Evolutionary conservation across 2,113 vertebrate species (phyloP).

Genomic region (Osmerus eperlanus): DNA sequence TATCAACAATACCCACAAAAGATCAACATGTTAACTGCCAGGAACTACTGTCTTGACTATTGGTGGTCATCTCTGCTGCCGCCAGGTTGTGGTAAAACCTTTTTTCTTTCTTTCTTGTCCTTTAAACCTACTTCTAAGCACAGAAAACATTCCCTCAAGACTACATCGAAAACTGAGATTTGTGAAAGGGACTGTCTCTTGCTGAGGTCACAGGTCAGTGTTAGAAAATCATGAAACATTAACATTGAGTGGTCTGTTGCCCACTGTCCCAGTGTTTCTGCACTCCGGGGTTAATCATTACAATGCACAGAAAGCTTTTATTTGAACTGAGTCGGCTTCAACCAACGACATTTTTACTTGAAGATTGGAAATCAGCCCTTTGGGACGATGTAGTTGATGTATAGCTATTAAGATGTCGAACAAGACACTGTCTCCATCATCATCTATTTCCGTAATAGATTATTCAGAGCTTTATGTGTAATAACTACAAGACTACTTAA

Average conservation of each 20-base stretch:
- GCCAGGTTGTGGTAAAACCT: not conserved
- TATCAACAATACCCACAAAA: not conserved
- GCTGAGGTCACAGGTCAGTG: not conserved
- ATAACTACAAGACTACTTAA: too few relatives aligned
- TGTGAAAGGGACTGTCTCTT: not conserved
- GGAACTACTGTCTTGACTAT: not conserved
- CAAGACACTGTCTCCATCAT: too few relatives aligned
- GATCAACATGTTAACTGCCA: not conserved
- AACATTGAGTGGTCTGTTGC: not conserved
- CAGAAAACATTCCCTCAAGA: too few relatives aligned
- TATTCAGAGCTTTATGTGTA: too few relatives aligned
- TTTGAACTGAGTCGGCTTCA: not conserved
- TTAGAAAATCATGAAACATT: constrained; percentile 2
- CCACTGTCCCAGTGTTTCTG: not conserved
- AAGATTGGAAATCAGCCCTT: not conserved
- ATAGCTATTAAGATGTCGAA: too few relatives aligned
- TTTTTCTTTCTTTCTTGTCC: not conserved
- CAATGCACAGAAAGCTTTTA: not conserved
- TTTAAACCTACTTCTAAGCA: too few relatives aligned
- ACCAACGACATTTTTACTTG: not conserved
- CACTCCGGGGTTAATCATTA: not conserved
- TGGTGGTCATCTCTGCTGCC: not conserved
- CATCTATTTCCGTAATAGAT: too few relatives aligned
- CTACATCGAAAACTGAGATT: not conserved
- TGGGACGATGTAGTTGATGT: too few relatives aligned